These are phyloP conservation scores for Drosophila tropicalis DNA, from an alignment of 1,140 invertebrate species.

Conservation along the genomic window DNA sequence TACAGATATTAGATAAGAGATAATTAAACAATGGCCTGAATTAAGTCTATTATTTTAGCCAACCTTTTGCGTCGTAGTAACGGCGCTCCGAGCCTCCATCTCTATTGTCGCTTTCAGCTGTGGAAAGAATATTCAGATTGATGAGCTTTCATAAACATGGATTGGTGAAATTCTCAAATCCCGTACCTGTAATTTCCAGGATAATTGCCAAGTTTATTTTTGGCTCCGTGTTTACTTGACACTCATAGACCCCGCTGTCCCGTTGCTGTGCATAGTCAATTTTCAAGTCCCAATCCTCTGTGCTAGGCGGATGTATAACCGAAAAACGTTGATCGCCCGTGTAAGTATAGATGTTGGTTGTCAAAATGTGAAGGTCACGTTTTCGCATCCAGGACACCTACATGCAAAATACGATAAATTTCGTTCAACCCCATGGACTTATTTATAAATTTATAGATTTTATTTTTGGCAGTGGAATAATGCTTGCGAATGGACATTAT, in stretches of 20 bases:
- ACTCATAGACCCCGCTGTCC: constrained; percentile 95
- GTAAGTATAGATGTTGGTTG: constrained; percentile 93
- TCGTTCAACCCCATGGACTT: no score
- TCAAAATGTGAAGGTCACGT: constrained; percentile 94
- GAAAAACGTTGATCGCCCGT: constrained; percentile 94
- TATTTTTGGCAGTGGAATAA: no score
- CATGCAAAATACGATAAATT: neutral
- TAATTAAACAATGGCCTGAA: neutral
- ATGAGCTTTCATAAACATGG: neutral
- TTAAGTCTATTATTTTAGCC: neutral
- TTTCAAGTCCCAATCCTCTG: constrained; percentile 96
- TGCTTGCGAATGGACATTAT: no score
- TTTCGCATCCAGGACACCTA: constrained; percentile 97
- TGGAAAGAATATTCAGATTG: constrained; percentile 25
- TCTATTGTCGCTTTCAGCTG: constrained; percentile 63
- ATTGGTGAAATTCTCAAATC: neutral
- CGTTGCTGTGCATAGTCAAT: constrained; percentile 93
- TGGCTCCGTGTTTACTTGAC: constrained; percentile 92
- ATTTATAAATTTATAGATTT: no score
- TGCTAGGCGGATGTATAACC: constrained; percentile 91
- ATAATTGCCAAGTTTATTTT: constrained; percentile 92
- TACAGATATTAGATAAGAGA: neutral
- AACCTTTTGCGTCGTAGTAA: constrained; percentile 75
- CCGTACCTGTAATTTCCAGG: constrained; percentile 90
- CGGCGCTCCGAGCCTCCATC: constrained; percentile 56